phyloP scores from a whole-genome alignment of 2,888 invertebrate genomes.

The Nomada fabriciana region DNA sequence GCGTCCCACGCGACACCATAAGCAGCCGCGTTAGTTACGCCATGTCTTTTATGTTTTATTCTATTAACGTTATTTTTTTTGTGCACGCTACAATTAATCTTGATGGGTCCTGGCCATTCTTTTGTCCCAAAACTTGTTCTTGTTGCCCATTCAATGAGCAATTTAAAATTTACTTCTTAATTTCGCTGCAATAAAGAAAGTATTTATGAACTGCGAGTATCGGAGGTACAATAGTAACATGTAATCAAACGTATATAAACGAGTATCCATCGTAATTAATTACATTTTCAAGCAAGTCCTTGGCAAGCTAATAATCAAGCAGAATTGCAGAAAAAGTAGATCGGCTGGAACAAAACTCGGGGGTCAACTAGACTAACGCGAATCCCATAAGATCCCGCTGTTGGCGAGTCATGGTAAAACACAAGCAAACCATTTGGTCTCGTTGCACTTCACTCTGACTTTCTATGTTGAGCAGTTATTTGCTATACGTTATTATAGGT shows the following conservation, averaged over 20 bases:
- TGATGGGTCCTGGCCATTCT: too few relatives aligned
- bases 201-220: too few relatives aligned
- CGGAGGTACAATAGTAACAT: too few relatives aligned
- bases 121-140: too few relatives aligned
- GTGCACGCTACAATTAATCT: slow-evolving; percentile 36
- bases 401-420: slow-evolving; percentile 61
- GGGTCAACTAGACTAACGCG: slow-evolving; percentile 58
- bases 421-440: slow-evolving; percentile 57
- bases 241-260: too few relatives aligned
- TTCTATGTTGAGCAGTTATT: slow-evolving; percentile 69
- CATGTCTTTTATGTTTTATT: slow-evolving; percentile 42
- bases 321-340: background rate
- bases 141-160: background rate
- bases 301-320: background rate
- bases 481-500: slow-evolving; percentile 64
- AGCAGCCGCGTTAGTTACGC: slow-evolving; percentile 51
- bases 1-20: slow-evolving; percentile 64
- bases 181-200: too few relatives aligned
- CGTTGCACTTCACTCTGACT: slow-evolving; percentile 33
- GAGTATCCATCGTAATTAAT: background rate
- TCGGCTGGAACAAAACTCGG: slow-evolving; percentile 22
- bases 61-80: slow-evolving; percentile 49
- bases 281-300: background rate
- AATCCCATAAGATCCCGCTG: slow-evolving; percentile 39
- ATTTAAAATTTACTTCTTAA: background rate